phyloP scores from a whole-genome alignment of 2,888 invertebrate species.

The Acutogordius australiensis region DNA sequence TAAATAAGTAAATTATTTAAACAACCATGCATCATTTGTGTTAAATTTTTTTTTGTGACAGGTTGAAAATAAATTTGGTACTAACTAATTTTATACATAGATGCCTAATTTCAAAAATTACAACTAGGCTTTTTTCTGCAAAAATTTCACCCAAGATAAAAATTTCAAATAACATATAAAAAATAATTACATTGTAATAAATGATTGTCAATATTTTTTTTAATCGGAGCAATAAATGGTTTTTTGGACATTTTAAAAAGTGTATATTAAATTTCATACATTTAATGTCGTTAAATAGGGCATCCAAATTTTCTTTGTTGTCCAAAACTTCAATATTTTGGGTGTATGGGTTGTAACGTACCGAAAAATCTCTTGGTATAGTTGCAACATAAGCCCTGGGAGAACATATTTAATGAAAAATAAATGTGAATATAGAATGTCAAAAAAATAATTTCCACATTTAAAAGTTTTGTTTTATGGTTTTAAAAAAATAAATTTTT shows the following conservation, averaged over 20 bases:
- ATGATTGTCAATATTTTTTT: too few relatives aligned
- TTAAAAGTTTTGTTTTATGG: too few relatives aligned
- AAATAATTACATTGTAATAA: too few relatives aligned
- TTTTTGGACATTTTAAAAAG: not conserved
- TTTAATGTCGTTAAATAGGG: conserved; percentile 34
- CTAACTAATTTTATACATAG: too few relatives aligned
- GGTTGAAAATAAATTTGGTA: too few relatives aligned
- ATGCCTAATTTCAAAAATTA: conserved; percentile 1
- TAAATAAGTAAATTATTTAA: not conserved
- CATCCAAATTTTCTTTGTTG: conserved; percentile 56
- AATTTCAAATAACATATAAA: too few relatives aligned
- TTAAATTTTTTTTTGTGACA: not conserved
- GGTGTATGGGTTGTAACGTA: conserved; percentile 72
- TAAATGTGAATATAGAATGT: conserved; percentile 13
- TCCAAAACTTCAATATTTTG: conserved; percentile 69
- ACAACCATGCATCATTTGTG: not conserved
- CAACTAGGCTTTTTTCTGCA: too few relatives aligned
- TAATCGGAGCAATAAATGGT: not conserved
- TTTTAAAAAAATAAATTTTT: too few relatives aligned
- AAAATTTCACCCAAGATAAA: too few relatives aligned
- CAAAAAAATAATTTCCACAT: not conserved
- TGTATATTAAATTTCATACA: conserved; percentile 16
- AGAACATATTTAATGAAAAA: too few relatives aligned
- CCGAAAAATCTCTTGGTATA: conserved; percentile 82
- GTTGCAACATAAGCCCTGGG: conserved; percentile 53